Conservation (phyloP, 2,113 vertebrate genomes). For the Aythya baeri region DNA sequence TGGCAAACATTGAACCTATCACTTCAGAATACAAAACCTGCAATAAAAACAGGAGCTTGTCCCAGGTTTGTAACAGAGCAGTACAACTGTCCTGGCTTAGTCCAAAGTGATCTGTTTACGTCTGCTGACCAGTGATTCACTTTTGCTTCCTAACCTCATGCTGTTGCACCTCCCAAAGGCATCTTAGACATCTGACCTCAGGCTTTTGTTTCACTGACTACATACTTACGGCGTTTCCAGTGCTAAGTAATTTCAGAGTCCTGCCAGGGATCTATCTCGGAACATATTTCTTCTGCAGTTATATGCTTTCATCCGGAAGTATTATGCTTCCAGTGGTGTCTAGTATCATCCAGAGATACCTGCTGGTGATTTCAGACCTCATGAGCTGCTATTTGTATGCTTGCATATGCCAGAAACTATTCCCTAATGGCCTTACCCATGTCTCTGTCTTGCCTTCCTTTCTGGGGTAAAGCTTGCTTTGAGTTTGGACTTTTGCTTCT, state of each 20-base stretch:
- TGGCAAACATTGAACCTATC: neutral
- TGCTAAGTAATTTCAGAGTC: constrained; percentile 51
- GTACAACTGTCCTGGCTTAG: neutral
- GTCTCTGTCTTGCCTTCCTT: neutral
- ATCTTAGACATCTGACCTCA: constrained; percentile 51
- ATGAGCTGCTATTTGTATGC: constrained; percentile 39
- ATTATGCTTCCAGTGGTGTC: constrained; percentile 34
- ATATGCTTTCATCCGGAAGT: constrained; percentile 62
- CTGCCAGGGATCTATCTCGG: constrained; percentile 62
- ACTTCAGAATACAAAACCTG: neutral
- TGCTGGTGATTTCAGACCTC: constrained; percentile 34
- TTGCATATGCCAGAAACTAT: constrained; percentile 61
- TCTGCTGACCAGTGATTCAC: constrained; percentile 50
- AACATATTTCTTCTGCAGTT: constrained; percentile 63
- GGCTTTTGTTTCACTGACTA: constrained; percentile 62
- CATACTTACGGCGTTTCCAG: constrained; percentile 40
- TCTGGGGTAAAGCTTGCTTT: neutral
- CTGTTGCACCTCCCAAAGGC: constrained; percentile 43
- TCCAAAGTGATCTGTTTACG: neutral
- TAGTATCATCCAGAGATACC: constrained; percentile 50
- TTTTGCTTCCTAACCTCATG: constrained; percentile 61
- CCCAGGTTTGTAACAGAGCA: neutral
- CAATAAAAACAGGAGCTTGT: neutral
- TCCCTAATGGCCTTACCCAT: neutral
- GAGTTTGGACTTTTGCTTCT: neutral